Evolutionary conservation across 1,140 invertebrate species (phyloP), one percentile per base, ranked within the genome.

Genomic region (Macrosteles quadrilineatus): DNA sequence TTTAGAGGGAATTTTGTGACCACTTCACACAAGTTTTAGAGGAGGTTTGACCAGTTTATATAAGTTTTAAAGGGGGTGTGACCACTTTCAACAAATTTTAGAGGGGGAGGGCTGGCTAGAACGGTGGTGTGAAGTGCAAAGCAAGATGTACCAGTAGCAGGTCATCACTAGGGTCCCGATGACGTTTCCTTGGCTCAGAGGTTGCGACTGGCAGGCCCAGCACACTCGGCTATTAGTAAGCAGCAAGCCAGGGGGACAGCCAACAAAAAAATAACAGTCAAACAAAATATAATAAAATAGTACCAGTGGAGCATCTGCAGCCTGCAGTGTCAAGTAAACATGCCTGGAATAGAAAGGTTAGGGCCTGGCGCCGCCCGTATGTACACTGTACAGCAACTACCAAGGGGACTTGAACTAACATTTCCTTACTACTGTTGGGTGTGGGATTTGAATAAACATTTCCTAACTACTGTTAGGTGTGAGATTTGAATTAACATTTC

Each of bases 101-200:
- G 32, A 36, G 32, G 32, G 32, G 27, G 6, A 25, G 21, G 55
- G 55, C 55, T 59, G 55, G 55, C 55, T 59, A 66, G 32, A 74
- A 72, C 47, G 31, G 23, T 36, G 50, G 23, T 36, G 50, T 65
- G 32, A 36, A 76, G 77, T 79, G 79, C 79, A 80, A 80, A 87
- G 87, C 87, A 76, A 74, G 81, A 84, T 85, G 90, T 94, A 94
- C 92, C 92, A 94, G 91, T 90, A 94, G 88, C 86, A 94, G 86
- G 86, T 94, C 92, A 85, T 91, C 91, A 81, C 83, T 87, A 85
- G 88, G 87, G 85, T 91, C 89, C 83, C 89, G 88, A 84, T 88
- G 86, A 84, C 90, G 88, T 87, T 94, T 94, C 90, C 93, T 93
- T 87, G 91, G 90, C 83, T 90, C 87, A 85, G 90, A 88, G 81